A percentile compares a stretch with the other conserved stretches of the same genome.
Evolutionary conservation across 2,888 invertebrate species (phyloP).

Genomic region (Charanyca ferruginea): DNA sequence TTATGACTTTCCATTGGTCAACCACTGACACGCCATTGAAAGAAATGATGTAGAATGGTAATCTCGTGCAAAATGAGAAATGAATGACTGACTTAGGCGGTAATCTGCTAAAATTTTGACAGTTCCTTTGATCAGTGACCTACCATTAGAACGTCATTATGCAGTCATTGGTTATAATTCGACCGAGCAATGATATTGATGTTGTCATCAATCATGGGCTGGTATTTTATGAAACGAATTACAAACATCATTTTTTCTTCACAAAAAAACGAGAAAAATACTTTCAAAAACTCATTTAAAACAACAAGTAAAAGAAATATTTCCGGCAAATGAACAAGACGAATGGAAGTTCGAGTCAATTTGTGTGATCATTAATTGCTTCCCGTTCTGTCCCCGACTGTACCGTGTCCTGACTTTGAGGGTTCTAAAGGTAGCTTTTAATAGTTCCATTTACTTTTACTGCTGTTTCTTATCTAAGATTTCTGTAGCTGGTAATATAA

Average conservation of each 20-base stretch:
- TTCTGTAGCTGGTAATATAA: neutral
- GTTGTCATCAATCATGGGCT: no score
- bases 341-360: slow-evolving; percentile 38
- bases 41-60: no score
- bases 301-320: slow-evolving; percentile 28
- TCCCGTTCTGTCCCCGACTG: slow-evolving; percentile 28
- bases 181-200: no score
- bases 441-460: slow-evolving; percentile 11
- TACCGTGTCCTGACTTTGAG: slow-evolving; percentile 8
- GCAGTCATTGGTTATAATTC: no score
- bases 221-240: no score
- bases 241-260: neutral
- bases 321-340: slow-evolving; percentile 36
- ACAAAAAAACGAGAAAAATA: neutral
- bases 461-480: neutral
- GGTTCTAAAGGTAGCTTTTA: slow-evolving; percentile 11
- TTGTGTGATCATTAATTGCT: slow-evolving; percentile 48
- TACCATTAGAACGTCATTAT: no score
- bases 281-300: slow-evolving; percentile 17
- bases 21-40: no score
- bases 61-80: no score
- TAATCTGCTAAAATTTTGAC: no score
- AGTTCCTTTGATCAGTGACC: no score
- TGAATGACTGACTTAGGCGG: no score
- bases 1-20: no score